phyloP scores from a whole-genome alignment of 2,113 vertebrate species.

The Paradoxurus hermaphroditus region DNA sequence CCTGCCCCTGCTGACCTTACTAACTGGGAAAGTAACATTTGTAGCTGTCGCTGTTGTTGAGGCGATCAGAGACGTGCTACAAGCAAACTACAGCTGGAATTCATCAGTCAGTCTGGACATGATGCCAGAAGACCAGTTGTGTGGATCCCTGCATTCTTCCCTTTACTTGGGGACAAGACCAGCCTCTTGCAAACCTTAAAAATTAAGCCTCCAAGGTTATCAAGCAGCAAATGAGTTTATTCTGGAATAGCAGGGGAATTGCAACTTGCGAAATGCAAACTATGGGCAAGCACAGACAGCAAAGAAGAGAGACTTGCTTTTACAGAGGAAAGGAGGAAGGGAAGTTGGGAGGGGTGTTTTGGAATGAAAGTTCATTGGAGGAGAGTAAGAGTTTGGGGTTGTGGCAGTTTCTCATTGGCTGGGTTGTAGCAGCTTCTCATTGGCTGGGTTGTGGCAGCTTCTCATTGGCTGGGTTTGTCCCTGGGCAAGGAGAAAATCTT shows the following conservation, averaged over 20 bases:
- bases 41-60: neutral
- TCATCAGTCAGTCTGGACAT: neutral
- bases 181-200: neutral
- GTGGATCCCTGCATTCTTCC: neutral
- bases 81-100: neutral
- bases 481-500: neutral
- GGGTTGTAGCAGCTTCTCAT: neutral
- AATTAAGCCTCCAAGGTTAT: neutral
- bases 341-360: neutral
- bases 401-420: neutral
- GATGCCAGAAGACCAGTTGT: neutral
- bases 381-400: neutral
- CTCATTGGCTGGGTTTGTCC: neutral
- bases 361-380: neutral
- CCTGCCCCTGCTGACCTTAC: neutral
- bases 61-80: neutral
- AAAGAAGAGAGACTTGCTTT: neutral
- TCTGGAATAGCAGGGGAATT: neutral
- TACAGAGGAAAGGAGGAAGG: neutral
- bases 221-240: neutral
- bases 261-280: neutral
- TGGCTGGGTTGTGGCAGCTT: neutral
- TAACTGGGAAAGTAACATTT: neutral
- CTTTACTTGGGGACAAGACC: neutral
- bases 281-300: neutral